phyloP scores from a whole-genome alignment of 1,140 invertebrate species.

The Zeugodacus cucurbitae region DNA sequence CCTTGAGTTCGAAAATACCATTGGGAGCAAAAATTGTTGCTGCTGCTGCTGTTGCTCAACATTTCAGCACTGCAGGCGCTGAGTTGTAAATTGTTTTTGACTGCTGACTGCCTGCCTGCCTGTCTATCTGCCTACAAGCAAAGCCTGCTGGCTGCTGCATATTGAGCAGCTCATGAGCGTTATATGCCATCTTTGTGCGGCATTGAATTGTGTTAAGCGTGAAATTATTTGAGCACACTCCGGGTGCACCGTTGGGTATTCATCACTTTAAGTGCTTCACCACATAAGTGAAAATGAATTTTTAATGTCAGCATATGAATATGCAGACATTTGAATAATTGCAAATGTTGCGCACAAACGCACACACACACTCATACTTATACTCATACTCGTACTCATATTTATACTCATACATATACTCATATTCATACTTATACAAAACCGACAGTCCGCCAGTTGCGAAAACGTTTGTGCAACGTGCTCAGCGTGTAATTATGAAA shows the following conservation, averaged over 20 bases:
- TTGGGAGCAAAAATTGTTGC: constrained; percentile 1
- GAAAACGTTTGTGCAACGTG: not conserved
- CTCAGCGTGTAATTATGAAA: constrained; percentile 5
- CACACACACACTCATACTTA: not conserved
- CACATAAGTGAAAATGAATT: constrained; percentile 30
- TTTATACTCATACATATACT: no score
- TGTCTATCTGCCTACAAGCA: not conserved
- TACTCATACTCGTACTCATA: no score
- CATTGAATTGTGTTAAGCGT: not conserved
- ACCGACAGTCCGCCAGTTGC: no score
- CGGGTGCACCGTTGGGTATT: not conserved
- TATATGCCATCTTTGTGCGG: not conserved
- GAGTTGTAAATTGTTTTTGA: constrained; percentile 39
- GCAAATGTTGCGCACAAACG: not conserved
- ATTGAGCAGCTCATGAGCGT: not conserved
- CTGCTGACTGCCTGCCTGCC: not conserved
- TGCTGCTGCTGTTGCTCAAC: not conserved
- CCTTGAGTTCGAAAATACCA: constrained; percentile 25
- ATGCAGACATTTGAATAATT: constrained; percentile 31
- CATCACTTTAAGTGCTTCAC: constrained; percentile 33
- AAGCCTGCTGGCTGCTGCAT: not conserved
- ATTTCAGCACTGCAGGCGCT: not conserved
- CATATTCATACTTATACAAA: not conserved
- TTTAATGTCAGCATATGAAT: constrained; percentile 36
- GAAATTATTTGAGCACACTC: not conserved